A percentile compares a stretch with the other conserved stretches of the same genome.
Conservation (phyloP, 2,113 vertebrate genomes). For the Xiphorhynchus elegans region DNA sequence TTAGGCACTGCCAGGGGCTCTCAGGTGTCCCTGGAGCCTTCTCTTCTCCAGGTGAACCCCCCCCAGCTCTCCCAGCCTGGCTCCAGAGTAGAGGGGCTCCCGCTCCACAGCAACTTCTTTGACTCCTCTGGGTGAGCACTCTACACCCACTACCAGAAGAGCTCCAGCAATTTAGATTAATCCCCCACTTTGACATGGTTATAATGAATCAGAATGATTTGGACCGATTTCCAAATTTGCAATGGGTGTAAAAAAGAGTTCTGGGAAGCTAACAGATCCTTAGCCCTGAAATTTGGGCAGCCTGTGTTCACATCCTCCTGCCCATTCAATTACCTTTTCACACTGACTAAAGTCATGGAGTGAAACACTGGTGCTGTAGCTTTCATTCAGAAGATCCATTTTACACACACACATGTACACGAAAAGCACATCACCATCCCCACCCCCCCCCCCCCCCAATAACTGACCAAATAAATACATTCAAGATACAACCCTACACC, state of each 20-base stretch:
- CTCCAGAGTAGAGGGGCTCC: not conserved
- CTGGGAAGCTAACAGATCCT: not conserved
- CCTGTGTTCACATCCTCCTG: not conserved
- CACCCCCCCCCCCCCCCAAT: accelerated
- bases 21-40: not conserved
- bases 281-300: not conserved
- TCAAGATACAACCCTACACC: accelerated
- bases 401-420: not conserved
- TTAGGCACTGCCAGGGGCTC: not conserved
- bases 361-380: not conserved
- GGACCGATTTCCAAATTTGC: not conserved
- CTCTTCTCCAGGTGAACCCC: accelerated
- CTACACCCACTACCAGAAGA: not conserved
- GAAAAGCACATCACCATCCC: no score
- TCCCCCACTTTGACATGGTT: not conserved
- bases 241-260: not conserved
- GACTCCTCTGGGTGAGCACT: not conserved
- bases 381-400: not conserved
- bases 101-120: no score
- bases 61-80: not conserved
- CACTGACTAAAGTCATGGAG: not conserved
- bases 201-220: not conserved
- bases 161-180: not conserved
- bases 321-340: not conserved
- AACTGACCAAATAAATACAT: not conserved